phyloP scores from a whole-genome alignment of 2,888 invertebrate species.

The Tenthredo mesomela region DNA sequence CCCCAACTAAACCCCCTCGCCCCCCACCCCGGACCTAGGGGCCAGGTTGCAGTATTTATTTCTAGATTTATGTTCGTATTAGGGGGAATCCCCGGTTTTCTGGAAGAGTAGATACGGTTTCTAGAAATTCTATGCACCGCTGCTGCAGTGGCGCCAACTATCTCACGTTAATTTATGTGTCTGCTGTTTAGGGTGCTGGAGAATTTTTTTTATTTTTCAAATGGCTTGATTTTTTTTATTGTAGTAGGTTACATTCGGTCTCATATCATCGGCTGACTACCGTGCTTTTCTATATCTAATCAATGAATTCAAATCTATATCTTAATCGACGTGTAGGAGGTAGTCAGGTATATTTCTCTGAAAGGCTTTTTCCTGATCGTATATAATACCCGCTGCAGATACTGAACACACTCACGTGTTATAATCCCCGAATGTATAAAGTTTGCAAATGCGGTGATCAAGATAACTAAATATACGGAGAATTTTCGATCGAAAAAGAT shows the following conservation, averaged over 20 bases:
- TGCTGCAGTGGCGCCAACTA: neutral
- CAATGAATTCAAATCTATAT: neutral
- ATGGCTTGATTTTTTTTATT: neutral
- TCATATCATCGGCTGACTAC: neutral
- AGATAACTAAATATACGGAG: neutral
- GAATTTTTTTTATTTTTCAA: neutral
- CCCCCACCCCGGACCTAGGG: neutral
- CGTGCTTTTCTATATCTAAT: neutral
- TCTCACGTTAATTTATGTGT: neutral
- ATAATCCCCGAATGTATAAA: neutral
- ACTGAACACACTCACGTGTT: neutral
- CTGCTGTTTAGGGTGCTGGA: neutral
- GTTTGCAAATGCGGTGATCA: neutral
- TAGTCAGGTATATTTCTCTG: neutral
- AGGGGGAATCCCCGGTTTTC: constrained; percentile 15
- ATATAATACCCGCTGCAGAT: neutral
- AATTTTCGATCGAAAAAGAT: neutral
- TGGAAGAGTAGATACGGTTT: neutral
- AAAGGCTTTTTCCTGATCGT: no score
- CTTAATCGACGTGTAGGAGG: neutral
- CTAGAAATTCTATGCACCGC: neutral
- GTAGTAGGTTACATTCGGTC: neutral
- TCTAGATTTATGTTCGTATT: neutral
- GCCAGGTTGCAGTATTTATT: neutral
- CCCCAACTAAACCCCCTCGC: neutral